These are phyloP conservation scores for Falcaria lacertinaria DNA, from an alignment of 2,888 invertebrate species.

Conservation along the genomic window DNA sequence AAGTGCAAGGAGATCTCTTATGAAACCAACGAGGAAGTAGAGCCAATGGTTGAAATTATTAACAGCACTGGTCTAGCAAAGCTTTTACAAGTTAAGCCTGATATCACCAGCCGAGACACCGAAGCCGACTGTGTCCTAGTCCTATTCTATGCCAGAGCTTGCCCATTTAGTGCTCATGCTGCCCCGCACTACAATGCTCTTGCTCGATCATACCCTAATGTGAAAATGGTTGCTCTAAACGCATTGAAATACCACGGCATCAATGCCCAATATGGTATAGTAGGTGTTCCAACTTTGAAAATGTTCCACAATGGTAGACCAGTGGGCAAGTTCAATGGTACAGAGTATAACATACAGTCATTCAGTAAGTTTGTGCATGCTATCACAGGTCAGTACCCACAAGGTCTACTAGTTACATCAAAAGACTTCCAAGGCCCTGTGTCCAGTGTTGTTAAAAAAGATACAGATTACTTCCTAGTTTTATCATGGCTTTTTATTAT, in stretches of 20 bases:
- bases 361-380: conserved; percentile 88
- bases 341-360: conserved; percentile 87
- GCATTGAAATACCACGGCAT: conserved; percentile 90
- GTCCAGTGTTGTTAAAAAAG: conserved; percentile 85
- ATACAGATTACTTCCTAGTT: conserved; percentile 89
- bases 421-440: conserved; percentile 91
- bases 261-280: conserved; percentile 94
- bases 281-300: conserved; percentile 93
- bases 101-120: conserved; percentile 82
- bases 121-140: conserved; percentile 87
- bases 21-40: conserved; percentile 51
- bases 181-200: conserved; percentile 95
- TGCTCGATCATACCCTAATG: conserved; percentile 90
- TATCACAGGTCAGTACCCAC: conserved; percentile 85
- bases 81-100: conserved; percentile 81
- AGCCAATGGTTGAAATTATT: conserved; percentile 81
- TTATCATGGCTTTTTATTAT: conserved; percentile 93
- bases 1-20: conserved; percentile 63
- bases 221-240: conserved; percentile 94
- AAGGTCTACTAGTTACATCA: conserved; percentile 84
- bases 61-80: conserved; percentile 86
- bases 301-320: conserved; percentile 94
- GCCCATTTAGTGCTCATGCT: conserved; percentile 93
- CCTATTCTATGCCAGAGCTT: conserved; percentile 93
- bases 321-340: conserved; percentile 90